These are phyloP conservation scores for Mormyrus iriodes DNA, from an alignment of 2,113 vertebrate genomes.

Conservation along the genomic window DNA sequence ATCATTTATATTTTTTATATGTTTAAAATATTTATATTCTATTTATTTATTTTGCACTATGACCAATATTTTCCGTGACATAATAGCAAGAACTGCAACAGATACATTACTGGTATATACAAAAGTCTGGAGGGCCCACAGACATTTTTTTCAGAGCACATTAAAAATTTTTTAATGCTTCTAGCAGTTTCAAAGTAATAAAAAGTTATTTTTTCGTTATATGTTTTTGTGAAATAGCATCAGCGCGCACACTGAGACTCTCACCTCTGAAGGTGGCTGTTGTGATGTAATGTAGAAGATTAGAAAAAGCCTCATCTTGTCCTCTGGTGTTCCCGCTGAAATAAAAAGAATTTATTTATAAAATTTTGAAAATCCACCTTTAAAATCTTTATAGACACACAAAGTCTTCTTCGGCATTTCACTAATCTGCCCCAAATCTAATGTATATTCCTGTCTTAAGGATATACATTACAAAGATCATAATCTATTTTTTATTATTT, in stretches of 20 bases:
- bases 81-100: neutral
- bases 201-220: neutral
- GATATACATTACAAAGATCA: neutral
- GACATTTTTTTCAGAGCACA: neutral
- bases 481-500: neutral
- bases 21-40: neutral
- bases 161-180: neutral
- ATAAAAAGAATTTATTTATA: neutral
- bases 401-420: neutral
- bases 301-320: slow-evolving; percentile 96
- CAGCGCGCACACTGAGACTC: neutral
- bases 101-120: neutral
- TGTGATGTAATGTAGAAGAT: slow-evolving; percentile 89
- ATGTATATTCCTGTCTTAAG: neutral
- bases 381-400: neutral
- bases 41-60: neutral
- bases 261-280: slow-evolving; percentile 86
- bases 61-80: neutral
- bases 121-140: neutral
- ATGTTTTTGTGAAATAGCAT: neutral
- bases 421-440: neutral
- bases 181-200: neutral
- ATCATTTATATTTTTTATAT: neutral
- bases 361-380: neutral
- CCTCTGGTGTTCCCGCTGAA: slow-evolving; percentile 90